A percentile compares a stretch with the other conserved stretches of the same genome.
Evolutionary conservation across 2,113 vertebrate species (phyloP).

Genomic region (Hydropotes inermis): DNA sequence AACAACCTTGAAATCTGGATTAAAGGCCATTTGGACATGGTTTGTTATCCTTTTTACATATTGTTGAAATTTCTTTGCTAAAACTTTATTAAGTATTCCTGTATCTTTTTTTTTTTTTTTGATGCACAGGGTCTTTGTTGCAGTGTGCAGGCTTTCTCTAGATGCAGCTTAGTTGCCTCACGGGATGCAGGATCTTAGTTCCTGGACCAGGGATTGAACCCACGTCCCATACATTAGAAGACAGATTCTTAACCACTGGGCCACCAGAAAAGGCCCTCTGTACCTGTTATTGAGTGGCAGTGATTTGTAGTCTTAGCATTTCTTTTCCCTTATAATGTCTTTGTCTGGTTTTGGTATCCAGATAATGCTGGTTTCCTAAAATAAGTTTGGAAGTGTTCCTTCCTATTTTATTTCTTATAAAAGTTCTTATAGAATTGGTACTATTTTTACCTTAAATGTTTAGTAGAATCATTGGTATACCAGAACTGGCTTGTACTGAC

Average conservation of each 20-base stretch:
- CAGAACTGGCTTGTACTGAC: neutral
- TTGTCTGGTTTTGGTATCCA: neutral
- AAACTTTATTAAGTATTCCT: neutral
- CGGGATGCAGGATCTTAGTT: neutral
- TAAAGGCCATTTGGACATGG: neutral
- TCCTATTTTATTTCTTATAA: neutral
- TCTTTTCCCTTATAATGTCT: neutral
- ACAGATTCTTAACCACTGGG: neutral
- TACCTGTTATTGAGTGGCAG: neutral
- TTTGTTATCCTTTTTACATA: neutral
- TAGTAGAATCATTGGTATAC: neutral
- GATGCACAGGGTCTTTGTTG: neutral
- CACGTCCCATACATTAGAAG: rapidly evolving
- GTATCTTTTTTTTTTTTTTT: neutral
- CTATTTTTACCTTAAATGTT: neutral
- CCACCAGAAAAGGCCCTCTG: neutral
- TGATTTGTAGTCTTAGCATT: neutral
- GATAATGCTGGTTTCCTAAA: neutral
- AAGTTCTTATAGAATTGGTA: neutral
- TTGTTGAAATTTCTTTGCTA: neutral
- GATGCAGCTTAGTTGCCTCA: neutral
- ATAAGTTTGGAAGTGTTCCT: neutral
- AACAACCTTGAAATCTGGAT: neutral
- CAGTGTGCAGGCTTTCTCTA: neutral
- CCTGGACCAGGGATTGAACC: neutral